These are phyloP conservation scores for Calephelis perditalis DNA, from an alignment of 2,888 invertebrate species.

Conservation along the genomic window DNA sequence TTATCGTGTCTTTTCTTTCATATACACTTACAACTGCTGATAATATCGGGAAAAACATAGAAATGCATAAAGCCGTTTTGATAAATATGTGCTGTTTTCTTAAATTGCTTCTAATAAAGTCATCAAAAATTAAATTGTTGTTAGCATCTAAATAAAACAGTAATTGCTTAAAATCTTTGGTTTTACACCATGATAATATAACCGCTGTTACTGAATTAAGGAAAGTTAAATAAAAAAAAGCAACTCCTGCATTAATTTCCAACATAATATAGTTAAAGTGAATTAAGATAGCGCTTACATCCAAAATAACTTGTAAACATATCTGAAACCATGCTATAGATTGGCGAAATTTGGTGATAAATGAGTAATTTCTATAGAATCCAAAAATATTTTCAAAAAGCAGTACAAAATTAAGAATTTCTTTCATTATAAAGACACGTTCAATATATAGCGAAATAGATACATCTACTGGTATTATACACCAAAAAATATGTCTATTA, in stretches of 20 bases:
- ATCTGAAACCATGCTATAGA: neutral
- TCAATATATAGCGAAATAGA: no score
- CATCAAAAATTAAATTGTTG: neutral
- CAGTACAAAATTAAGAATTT: neutral
- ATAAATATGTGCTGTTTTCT: neutral
- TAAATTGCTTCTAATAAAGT: neutral
- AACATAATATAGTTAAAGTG: neutral
- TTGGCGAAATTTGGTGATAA: neutral
- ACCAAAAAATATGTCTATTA: no score
- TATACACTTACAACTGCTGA: neutral
- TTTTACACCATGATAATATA: neutral
- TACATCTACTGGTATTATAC: no score
- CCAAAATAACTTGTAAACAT: neutral
- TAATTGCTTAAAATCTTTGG: neutral
- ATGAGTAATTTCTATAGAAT: neutral
- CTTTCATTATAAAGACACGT: neutral
- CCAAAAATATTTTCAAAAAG: neutral
- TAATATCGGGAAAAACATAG: neutral
- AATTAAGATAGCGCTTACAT: neutral
- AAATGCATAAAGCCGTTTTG: neutral
- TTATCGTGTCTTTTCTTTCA: neutral
- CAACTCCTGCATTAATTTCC: neutral
- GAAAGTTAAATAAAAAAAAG: neutral
- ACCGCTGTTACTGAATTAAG: neutral
- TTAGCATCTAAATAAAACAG: neutral